phyloP scores from a whole-genome alignment of 2,797 vertebrate genomes.

The Lophotriccus pileatus region DNA sequence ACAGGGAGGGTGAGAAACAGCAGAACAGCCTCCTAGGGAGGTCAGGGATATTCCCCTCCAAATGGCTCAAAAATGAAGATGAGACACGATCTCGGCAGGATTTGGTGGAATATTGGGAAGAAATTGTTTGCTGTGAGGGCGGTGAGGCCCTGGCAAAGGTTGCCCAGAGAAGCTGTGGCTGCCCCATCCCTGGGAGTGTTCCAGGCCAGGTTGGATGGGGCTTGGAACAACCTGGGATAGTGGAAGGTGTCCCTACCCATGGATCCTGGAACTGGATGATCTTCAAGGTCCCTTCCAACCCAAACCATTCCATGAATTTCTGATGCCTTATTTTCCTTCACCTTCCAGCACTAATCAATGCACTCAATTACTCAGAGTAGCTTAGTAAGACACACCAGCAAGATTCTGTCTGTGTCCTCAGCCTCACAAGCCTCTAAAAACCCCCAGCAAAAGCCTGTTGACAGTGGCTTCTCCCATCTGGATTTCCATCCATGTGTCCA shows the following conservation, averaged over 20 bases:
- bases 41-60: neutral
- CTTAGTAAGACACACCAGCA: neutral
- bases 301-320: neutral
- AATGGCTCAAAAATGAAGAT: neutral
- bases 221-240: neutral
- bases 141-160: neutral
- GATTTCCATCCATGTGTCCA: neutral
- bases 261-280: neutral
- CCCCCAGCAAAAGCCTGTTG: neutral
- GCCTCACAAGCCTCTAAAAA: neutral
- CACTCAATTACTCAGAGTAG: neutral
- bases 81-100: rapidly evolving
- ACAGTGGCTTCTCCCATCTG: neutral
- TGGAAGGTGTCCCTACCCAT: neutral
- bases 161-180: neutral
- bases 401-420: rapidly evolving
- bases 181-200: neutral
- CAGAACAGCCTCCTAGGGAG: neutral
- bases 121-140: neutral
- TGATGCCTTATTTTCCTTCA: neutral
- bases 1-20: neutral
- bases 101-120: neutral
- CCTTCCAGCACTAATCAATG: neutral
- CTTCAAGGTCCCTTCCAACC: neutral
- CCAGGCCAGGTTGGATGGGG: rapidly evolving